phyloP scores from a whole-genome alignment of 2,113 vertebrate genomes.

The Podarcis raffonei region DNA sequence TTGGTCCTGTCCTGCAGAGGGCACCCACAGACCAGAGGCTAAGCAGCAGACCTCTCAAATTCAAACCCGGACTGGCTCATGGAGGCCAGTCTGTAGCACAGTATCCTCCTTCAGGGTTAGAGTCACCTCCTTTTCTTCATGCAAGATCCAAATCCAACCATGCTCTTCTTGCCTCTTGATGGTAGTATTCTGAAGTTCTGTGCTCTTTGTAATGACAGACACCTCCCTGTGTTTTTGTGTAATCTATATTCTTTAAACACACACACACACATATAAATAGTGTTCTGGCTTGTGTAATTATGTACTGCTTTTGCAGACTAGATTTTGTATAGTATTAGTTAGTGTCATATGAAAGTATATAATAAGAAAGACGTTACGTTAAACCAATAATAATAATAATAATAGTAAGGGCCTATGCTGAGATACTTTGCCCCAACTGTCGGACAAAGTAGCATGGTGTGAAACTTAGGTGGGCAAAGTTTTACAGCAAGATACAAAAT shows the following conservation, averaged over 20 bases:
- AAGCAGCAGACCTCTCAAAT: not conserved
- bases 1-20: not conserved
- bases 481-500: not conserved
- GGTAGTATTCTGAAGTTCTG: not conserved
- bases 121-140: not conserved
- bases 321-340: not conserved
- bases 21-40: not conserved
- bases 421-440: not conserved
- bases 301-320: not conserved
- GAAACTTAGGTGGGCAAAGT: not conserved
- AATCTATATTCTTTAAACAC: not conserved
- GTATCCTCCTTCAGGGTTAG: not conserved
- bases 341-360: not conserved
- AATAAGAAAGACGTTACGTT: not conserved
- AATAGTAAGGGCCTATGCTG: not conserved
- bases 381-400: not conserved
- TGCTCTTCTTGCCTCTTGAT: not conserved
- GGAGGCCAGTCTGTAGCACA: not conserved
- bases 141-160: not conserved
- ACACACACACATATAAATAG: not conserved
- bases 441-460: not conserved
- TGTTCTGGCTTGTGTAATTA: not conserved
- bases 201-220: not conserved
- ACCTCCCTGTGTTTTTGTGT: not conserved
- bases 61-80: not conserved